A percentile compares a stretch with the other conserved stretches of the same genome.
Evolutionary conservation across 1,140 invertebrate species (phyloP).

Genomic region (Galendromus occidentalis): DNA sequence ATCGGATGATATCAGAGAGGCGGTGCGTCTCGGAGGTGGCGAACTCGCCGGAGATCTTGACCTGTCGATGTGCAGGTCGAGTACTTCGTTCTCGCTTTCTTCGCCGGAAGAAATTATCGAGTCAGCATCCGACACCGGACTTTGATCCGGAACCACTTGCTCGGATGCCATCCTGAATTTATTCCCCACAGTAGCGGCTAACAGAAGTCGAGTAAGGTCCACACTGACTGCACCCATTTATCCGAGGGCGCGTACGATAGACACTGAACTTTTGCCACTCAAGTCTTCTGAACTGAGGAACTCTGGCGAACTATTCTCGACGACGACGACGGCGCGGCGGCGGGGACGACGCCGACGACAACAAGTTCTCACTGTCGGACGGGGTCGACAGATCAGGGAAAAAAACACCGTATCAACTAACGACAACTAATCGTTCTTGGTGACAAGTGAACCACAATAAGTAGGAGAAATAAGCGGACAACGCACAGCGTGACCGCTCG

Average conservation of each 20-base stretch:
- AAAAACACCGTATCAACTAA: too few relatives aligned
- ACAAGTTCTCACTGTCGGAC: too few relatives aligned
- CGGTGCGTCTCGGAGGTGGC: background rate
- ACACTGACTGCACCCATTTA: conserved; percentile 12
- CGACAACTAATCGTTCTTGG: too few relatives aligned
- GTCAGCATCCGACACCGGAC: conserved; percentile 4
- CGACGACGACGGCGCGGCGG: background rate
- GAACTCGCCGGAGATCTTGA: background rate
- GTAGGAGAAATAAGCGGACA: too few relatives aligned
- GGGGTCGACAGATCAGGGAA: too few relatives aligned
- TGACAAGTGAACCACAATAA: too few relatives aligned
- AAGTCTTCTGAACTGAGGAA: background rate
- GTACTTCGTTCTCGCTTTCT: conserved; percentile 7
- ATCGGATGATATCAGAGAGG: background rate
- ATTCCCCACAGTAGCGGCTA: conserved; percentile 9
- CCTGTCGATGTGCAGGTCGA: conserved; percentile 9
- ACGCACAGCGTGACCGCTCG: too few relatives aligned
- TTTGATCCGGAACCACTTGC: conserved; percentile 7
- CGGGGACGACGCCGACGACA: too few relatives aligned
- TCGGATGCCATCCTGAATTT: conserved; percentile 4
- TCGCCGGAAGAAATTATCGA: conserved; percentile 3
- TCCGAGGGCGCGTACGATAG: background rate
- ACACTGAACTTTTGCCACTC: background rate
- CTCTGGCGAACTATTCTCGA: background rate
- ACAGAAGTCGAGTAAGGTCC: conserved; percentile 9